Percentiles rank a stretch among this genome's conserved stretches.
Evolutionary conservation across 2,113 vertebrate species (phyloP).

Genomic region (Tautogolabrus adspersus): DNA sequence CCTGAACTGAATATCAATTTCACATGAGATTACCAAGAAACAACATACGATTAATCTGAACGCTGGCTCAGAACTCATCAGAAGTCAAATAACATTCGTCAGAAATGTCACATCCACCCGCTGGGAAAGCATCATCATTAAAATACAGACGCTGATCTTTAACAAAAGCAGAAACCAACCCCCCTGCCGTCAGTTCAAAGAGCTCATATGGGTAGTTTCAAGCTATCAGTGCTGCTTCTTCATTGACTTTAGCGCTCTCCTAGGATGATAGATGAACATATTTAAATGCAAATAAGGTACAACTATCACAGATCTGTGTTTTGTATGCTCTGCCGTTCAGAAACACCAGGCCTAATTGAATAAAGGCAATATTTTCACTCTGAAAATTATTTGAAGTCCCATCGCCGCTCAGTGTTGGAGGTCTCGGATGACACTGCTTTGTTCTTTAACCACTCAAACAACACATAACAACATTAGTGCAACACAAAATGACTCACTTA

Average conservation of each 20-base stretch:
- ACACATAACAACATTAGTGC: conserved; percentile 34
- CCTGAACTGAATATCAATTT: conserved; percentile 1
- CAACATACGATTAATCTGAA: not conserved
- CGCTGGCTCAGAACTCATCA: not conserved
- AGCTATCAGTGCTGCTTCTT: not conserved
- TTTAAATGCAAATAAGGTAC: conserved; percentile 63
- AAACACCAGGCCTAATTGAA: conserved; percentile 25
- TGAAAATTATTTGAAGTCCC: conserved; percentile 22
- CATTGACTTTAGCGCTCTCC: conserved; percentile 6
- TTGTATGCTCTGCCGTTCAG: not conserved
- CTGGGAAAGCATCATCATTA: conserved; percentile 6
- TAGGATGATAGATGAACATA: conserved; percentile 60
- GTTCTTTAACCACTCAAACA: conserved; percentile 34
- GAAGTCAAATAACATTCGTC: conserved; percentile 32
- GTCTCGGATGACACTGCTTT: conserved; percentile 30
- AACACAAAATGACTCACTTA: conserved; percentile 29
- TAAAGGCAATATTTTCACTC: conserved; percentile 39
- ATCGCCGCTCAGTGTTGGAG: conserved; percentile 23
- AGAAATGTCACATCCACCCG: conserved; percentile 43
- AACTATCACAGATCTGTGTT: not conserved
- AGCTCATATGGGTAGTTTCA: conserved; percentile 10
- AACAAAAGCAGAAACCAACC: conserved; percentile 8
- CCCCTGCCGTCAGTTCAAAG: conserved; percentile 1
- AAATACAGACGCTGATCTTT: conserved; percentile 33
- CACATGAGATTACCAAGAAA: conserved; percentile 1